Base-by-base conservation (phyloP, 1,140 invertebrate genomes). In the Hyphantria cunea region DNA sequence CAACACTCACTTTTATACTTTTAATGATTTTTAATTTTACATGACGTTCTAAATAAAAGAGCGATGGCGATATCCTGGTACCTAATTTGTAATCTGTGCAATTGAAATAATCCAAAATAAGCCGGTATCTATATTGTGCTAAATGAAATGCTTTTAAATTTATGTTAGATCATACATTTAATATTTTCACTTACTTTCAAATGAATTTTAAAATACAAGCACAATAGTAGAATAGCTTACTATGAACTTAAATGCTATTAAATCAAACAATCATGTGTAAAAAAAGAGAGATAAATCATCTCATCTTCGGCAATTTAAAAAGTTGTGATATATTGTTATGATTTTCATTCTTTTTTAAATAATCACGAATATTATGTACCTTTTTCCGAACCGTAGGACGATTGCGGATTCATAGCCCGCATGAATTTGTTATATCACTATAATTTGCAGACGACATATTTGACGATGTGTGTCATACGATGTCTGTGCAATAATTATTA, bases 21-120 rank as follows among this genome's bases (percentile, higher is more conserved):
- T 37, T 37, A 37, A 37, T 11, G 2, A 37, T 7, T 37, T 37
- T 37, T 37, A 37, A 37, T 37, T 11, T 37, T 37, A 8, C 34
- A 37, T 11, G 6, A n/a, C n/a, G 41, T n/a, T n/a, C n/a, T 44
- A 44, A 44, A n/a, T 44, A 44, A 44, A 44, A 9, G 41, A 44
- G n/a, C 1, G 41, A 44, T 13, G 12, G 6, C 12, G 41, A 9
- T n/a, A 44, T 44, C 11, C 12, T 44, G 9, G n/a, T 44, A 12
- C n/a, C 6, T 12, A n/a, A 44, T 7, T 9, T 44, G 6, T n/a
- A 44, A 12, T 37, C 34, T 44, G 41, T 44, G 41, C n/a, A 44
- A 44, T 44, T 44, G 13, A 25, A 1, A 25, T 7, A 3, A 37
- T 11, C 8, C 11, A 10, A 11, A n/a, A n/a, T n/a, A n/a, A n/a